Conservation (phyloP, 1,140 invertebrate genomes). For the Conopomorpha cramerella region DNA sequence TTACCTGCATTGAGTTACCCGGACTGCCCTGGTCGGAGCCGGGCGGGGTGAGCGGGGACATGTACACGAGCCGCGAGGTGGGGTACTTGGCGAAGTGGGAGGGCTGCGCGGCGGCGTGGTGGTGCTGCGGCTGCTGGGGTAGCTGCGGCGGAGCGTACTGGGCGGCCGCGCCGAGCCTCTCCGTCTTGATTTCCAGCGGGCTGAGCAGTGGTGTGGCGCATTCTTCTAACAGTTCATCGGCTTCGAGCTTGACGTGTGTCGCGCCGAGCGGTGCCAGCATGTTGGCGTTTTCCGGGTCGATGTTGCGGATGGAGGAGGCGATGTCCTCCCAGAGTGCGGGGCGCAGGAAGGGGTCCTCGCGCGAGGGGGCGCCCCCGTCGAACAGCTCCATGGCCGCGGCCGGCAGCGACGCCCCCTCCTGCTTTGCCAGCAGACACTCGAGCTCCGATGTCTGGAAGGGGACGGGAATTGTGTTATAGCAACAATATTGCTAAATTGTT, state of each 20-base stretch:
- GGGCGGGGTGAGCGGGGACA: constrained; percentile 79
- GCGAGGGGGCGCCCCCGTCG: constrained; percentile 55
- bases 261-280: constrained; percentile 70
- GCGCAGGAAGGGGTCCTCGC: constrained; percentile 82
- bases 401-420: constrained; percentile 45
- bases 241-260: constrained; percentile 75
- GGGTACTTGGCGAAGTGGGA: too few species aligned
- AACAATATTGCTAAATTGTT: too few species aligned
- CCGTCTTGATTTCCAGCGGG: constrained; percentile 75
- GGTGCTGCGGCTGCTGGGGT: constrained; percentile 38
- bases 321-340: constrained; percentile 88
- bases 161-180: constrained; percentile 59
- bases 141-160: constrained; percentile 52
- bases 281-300: constrained; percentile 86
- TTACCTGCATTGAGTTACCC: constrained; percentile 62
- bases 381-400: constrained; percentile 51
- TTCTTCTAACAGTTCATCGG: constrained; percentile 64
- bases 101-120: too few species aligned
- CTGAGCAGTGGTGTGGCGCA: constrained; percentile 69
- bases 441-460: constrained; percentile 57
- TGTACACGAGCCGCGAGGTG: constrained; percentile 68
- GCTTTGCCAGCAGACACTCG: constrained; percentile 56
- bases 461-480: too few species aligned
- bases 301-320: constrained; percentile 83
- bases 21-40: constrained; percentile 83